A percentile compares a stretch with the other conserved stretches of the same genome.
Conservation (phyloP, 2,888 invertebrate species). For the Drosophila kanekoi region DNA sequence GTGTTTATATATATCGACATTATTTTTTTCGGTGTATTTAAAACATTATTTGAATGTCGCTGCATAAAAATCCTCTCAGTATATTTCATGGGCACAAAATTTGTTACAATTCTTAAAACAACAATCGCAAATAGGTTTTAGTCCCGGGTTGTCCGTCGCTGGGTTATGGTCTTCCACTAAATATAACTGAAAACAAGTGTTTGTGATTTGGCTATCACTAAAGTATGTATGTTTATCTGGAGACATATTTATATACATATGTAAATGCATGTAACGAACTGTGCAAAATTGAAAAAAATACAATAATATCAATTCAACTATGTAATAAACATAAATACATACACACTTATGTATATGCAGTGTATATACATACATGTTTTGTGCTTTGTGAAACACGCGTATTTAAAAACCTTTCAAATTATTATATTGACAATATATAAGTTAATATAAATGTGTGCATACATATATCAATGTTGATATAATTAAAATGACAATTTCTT, state of each 20-base stretch:
- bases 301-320: not conserved
- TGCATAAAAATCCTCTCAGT: constrained; percentile 49
- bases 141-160: constrained; percentile 85
- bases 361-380: not conserved
- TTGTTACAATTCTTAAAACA: constrained; percentile 64
- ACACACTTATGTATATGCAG: not conserved
- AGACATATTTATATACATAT: not conserved
- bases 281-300: constrained; percentile 20
- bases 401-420: constrained; percentile 4
- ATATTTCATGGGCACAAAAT: constrained; percentile 30
- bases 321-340: not conserved
- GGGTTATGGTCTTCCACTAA: constrained; percentile 78
- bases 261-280: constrained; percentile 17
- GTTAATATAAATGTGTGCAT: no score
- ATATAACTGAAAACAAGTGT: constrained; percentile 43
- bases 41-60: constrained; percentile 29
- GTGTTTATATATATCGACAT: not conserved
- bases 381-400: constrained; percentile 1
- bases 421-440: constrained; percentile 1
- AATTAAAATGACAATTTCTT: constrained; percentile 12
- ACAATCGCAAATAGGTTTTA: constrained; percentile 80
- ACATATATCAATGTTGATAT: not conserved
- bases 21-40: constrained; percentile 38
- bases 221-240: constrained; percentile 37
- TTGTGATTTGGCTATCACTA: constrained; percentile 50